A percentile compares a stretch with the other conserved stretches of the same genome.
Conservation (phyloP, 2,797 vertebrate genomes). For the Arremon aurantiirostris region DNA sequence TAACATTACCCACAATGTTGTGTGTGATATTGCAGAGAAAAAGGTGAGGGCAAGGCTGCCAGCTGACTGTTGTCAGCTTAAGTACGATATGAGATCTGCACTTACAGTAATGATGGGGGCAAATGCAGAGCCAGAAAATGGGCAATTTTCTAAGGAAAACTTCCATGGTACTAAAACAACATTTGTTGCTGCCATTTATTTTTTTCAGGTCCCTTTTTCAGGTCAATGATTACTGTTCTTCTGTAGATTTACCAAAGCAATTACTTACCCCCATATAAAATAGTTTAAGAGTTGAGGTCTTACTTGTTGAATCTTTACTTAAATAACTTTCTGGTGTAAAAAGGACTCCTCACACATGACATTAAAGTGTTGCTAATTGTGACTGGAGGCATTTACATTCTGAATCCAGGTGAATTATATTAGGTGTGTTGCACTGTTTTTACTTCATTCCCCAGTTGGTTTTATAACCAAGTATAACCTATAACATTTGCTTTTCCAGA, state of each 20-base stretch:
- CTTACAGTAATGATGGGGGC: background rate
- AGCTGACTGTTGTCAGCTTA: background rate
- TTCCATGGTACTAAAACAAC: background rate
- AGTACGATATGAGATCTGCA: background rate
- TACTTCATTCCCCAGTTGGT: background rate
- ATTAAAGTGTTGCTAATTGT: background rate
- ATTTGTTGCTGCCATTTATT: background rate
- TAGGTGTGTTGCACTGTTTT: background rate
- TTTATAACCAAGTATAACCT: background rate
- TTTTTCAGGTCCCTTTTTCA: background rate
- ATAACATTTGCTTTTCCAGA: slow-evolving; percentile 29
- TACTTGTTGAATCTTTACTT: background rate
- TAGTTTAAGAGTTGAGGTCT: background rate
- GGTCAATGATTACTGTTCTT: background rate
- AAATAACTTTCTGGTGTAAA: background rate
- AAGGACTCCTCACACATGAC: background rate
- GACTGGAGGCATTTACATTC: background rate
- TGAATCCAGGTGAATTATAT: background rate
- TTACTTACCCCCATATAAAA: background rate
- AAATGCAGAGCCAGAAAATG: background rate
- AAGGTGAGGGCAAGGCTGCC: background rate
- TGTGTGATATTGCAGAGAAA: background rate
- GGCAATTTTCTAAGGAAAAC: background rate
- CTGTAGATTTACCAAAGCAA: background rate
- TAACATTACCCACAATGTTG: background rate